These are phyloP conservation scores for Simalia tracyae DNA, from an alignment of 2,797 vertebrate species.

Conservation along the genomic window DNA sequence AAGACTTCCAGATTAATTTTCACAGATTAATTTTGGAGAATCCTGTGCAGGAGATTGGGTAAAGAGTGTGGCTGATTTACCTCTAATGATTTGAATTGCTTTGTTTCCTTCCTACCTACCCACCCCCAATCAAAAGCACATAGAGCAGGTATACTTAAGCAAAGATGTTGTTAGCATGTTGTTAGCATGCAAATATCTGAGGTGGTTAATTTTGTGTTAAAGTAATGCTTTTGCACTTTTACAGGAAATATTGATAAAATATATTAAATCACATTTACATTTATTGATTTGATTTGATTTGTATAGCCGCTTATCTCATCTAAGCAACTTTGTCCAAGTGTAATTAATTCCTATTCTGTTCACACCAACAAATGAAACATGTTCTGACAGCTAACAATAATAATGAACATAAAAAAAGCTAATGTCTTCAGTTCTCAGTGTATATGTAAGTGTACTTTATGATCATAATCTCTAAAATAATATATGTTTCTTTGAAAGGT, in stretches of 20 bases:
- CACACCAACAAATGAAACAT: not conserved
- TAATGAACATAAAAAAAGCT: not conserved
- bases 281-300: not conserved
- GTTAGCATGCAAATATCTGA: not conserved
- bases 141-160: not conserved
- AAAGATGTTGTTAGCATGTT: not conserved
- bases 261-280: not conserved
- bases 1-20: not conserved
- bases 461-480: not conserved
- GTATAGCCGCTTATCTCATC: not conserved
- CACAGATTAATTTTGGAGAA: not conserved
- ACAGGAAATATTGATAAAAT: not conserved
- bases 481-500: not conserved
- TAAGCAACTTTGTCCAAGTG: not conserved
- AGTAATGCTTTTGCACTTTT: conserved; percentile 5
- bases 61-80: not conserved
- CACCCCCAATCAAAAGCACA: not conserved
- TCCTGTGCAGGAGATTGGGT: not conserved
- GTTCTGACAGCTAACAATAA: not conserved
- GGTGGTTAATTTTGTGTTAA: not conserved
- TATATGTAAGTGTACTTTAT: not conserved
- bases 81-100: not conserved
- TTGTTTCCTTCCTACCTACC: not conserved
- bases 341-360: not conserved
- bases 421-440: not conserved